These are phyloP conservation scores for Atherix ibis DNA, from an alignment of 2,888 invertebrate species.

Conservation along the genomic window DNA sequence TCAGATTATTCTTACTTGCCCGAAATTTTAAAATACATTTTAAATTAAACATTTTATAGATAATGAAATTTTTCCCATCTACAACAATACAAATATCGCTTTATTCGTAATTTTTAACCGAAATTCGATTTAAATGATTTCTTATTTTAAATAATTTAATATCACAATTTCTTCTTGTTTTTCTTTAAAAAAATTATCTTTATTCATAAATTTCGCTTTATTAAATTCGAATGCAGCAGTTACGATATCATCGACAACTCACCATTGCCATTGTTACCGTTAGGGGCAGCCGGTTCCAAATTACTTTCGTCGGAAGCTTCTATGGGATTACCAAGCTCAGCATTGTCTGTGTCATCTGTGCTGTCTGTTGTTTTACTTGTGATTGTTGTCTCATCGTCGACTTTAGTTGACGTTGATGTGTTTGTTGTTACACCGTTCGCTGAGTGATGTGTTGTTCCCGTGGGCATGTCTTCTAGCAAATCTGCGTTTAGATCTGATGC, in stretches of 20 bases:
- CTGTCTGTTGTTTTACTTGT: conserved; percentile 27
- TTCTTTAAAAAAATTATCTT: no score
- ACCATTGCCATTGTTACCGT: conserved; percentile 17
- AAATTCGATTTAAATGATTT: no score
- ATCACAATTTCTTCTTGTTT: no score
- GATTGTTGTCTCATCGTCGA: conserved; percentile 1
- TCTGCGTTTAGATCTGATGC: conserved; percentile 73
- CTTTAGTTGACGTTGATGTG: not conserved
- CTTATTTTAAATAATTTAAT: no score
- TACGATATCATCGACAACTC: conserved; percentile 3
- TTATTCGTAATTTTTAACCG: no score
- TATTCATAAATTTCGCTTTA: no score
- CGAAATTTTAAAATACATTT: no score
- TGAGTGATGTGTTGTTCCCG: conserved; percentile 9
- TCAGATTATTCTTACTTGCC: no score
- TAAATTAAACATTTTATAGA: no score
- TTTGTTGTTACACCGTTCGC: conserved; percentile 10
- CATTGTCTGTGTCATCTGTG: conserved; percentile 31
- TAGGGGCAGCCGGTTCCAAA: conserved; percentile 44
- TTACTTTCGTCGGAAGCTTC: conserved; percentile 60
- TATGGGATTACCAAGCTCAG: conserved; percentile 21
- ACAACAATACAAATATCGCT: no score
- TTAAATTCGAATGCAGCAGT: no score
- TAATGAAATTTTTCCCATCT: no score
- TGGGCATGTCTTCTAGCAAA: conserved; percentile 59